Evolutionary conservation across 2,113 vertebrate genomes (phyloP), one percentile per base, ranked within the genome.

Genomic region (Cavia aperea): DNA sequence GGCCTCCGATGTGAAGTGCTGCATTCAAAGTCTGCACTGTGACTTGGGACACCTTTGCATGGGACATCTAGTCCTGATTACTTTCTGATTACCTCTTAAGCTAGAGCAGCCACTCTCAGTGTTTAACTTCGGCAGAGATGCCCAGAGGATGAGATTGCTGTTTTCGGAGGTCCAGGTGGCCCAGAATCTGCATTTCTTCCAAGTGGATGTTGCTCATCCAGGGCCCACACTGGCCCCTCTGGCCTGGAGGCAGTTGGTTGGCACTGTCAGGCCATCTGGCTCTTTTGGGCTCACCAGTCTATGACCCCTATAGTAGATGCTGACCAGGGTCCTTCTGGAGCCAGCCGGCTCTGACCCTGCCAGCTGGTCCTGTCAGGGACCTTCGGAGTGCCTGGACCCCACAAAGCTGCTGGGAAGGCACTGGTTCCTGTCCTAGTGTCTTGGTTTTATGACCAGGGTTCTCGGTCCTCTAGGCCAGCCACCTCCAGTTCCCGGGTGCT

Each of bases 401-500:
- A 46, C 14, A 15, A 19, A 60, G 14, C 31, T 31, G 62, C 72
- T 36, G 73, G 43, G 63, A 5, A 36, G 84, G 86, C 73, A 43
- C 2, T 43, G 39, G 9, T 90, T 2, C 2, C 68, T 56, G 0
- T 2, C 31, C 14, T 26, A 13, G 1, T 8, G n/a, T 65, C 86
- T 81, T 66, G 0, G 0, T 7, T 0, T 96, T 70, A 81, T 94
- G 46, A 97, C 81, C 46, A 60, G 66, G 79, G 43, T 70, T 93
- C 96, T 96, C 94, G 92, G 81, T 97, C 88, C 94, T 95, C n/a
- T 89, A 99, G 99, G 98, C 97, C 13, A 98, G 97, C 95, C 99
- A 99, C 96, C 98, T 94, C 90, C 98, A 99, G 88, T 99, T 99
- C 83, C 99, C 99, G 0, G 99, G 99, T 24, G 98, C 98, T 0